Percentiles rank a stretch among this genome's conserved stretches.
Conservation (phyloP, 1,140 invertebrate genomes). For the Neodiprion virginianus region DNA sequence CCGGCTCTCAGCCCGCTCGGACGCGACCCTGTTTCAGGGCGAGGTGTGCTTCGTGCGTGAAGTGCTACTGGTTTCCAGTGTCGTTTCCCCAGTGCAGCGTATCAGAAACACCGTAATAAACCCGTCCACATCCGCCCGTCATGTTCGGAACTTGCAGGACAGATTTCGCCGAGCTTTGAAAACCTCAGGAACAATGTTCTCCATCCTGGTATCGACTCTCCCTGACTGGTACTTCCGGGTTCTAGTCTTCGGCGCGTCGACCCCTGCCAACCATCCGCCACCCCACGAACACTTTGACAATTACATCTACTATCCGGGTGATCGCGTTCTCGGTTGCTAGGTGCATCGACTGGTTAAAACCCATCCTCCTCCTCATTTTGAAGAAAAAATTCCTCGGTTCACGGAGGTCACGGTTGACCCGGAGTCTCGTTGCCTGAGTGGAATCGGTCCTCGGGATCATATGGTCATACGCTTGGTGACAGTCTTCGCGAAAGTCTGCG, state of each 20-base stretch:
- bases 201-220: background rate
- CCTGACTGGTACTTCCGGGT: slow-evolving; percentile 1
- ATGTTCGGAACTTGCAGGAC: slow-evolving; percentile 4
- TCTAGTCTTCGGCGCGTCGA: background rate
- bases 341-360: background rate
- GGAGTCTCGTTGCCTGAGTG: too few relatives aligned
- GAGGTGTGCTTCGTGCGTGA: slow-evolving; percentile 12
- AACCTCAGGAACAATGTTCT: background rate
- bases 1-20: slow-evolving; percentile 36
- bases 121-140: slow-evolving; percentile 23
- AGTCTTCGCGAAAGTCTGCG: too few relatives aligned
- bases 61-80: background rate
- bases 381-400: background rate
- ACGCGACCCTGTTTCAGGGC: slow-evolving; percentile 14
- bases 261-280: background rate
- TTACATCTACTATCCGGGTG: background rate
- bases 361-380: background rate
- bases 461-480: too few relatives aligned
- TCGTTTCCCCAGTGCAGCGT: too few relatives aligned
- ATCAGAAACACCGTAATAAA: too few relatives aligned
- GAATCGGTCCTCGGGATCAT: too few relatives aligned
- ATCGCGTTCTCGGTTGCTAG: background rate
- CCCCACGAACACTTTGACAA: slow-evolving; percentile 15
- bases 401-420: too few relatives aligned
- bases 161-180: background rate